Conservation (phyloP, 1,140 invertebrate species). For the Bombus waltoni region DNA sequence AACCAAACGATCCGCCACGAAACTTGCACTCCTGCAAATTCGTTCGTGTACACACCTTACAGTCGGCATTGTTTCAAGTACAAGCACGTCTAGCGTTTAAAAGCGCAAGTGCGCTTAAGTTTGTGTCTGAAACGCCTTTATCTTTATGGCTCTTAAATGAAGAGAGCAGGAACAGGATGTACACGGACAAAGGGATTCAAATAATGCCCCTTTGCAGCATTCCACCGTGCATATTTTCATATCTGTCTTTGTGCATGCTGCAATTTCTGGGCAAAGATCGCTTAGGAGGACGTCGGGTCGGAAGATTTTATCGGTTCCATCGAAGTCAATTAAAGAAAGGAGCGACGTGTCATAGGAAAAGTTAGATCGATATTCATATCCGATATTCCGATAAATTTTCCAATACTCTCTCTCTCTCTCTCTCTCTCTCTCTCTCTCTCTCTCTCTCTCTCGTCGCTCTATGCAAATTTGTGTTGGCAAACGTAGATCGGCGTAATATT, state of each 20-base stretch:
- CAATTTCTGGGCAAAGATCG: neutral
- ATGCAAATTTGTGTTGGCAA: neutral
- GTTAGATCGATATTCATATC: neutral
- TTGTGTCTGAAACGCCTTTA: slow-evolving; percentile 3
- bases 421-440: neutral
- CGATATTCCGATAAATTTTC: neutral
- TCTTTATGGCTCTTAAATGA: neutral
- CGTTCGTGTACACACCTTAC: neutral
- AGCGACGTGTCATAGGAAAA: neutral
- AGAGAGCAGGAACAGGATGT: neutral
- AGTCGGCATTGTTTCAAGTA: neutral
- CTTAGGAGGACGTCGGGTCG: too few species aligned
- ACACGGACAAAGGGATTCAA: slow-evolving; percentile 10
- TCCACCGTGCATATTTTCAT: neutral
- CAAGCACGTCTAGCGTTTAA: neutral
- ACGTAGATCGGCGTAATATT: neutral
- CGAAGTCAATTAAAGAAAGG: neutral
- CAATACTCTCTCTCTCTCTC: neutral
- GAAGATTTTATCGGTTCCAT: too few species aligned
- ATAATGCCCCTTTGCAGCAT: neutral
- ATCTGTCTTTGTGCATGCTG: neutral
- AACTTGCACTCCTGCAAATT: neutral
- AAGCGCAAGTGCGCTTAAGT: neutral
- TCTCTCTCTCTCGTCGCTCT: too few species aligned
- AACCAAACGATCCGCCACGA: neutral